phyloP scores from a whole-genome alignment of 64 coral and sea anemone genomes.

The Montipora efflorescens region DNA sequence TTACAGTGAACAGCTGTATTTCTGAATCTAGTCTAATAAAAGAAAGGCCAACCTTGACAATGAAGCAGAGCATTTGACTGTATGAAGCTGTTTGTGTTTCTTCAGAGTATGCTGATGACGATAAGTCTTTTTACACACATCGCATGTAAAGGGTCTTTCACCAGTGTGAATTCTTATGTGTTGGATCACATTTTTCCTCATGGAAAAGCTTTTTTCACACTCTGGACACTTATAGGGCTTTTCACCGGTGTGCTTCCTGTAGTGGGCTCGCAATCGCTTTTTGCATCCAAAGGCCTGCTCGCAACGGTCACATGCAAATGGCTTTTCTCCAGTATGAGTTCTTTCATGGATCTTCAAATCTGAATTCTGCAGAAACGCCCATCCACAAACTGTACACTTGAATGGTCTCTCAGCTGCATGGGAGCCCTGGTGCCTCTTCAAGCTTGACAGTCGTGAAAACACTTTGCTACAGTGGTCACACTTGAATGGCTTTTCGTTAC shows the following conservation, averaged over 20 bases:
- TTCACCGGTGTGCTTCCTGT: slow-evolving; percentile 50
- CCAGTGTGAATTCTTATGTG: slow-evolving; percentile 42
- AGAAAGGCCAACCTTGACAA: background rate
- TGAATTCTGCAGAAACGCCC: slow-evolving; percentile 20
- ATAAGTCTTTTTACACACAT: slow-evolving; percentile 35
- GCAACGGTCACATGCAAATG: slow-evolving; percentile 40
- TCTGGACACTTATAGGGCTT: slow-evolving; percentile 42
- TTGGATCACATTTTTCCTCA: slow-evolving; percentile 29
- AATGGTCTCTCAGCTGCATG: slow-evolving; percentile 47
- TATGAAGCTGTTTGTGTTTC: slow-evolving; percentile 37
- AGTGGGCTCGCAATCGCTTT: slow-evolving; percentile 1
- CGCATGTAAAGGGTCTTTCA: slow-evolving; percentile 31
- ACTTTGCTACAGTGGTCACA: slow-evolving; percentile 17
- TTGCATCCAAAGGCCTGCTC: slow-evolving; percentile 44
- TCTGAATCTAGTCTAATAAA: background rate
- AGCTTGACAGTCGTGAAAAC: background rate
- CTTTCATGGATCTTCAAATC: slow-evolving; percentile 60
- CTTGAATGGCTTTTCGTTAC: slow-evolving; percentile 14
- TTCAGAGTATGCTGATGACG: slow-evolving; percentile 48
- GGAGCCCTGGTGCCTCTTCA: slow-evolving; percentile 35
- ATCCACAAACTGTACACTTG: slow-evolving; percentile 34
- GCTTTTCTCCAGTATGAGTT: slow-evolving; percentile 65
- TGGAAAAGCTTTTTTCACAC: slow-evolving; percentile 40
- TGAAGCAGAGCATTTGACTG: background rate
- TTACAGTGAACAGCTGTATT: background rate